These are phyloP conservation scores for Mamestra brassicae DNA, from an alignment of 2,888 invertebrate species.

Conservation along the genomic window DNA sequence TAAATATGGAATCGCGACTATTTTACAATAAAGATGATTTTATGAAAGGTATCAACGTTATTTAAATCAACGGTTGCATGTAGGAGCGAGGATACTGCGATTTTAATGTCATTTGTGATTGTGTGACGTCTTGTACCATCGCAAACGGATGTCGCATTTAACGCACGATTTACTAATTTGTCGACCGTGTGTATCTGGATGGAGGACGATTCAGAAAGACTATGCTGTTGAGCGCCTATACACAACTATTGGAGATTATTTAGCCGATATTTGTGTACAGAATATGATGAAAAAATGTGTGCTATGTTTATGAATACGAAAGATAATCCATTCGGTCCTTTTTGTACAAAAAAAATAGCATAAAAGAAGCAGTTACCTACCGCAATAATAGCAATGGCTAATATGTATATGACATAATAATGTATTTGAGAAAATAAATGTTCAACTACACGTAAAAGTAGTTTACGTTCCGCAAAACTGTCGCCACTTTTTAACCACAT, in stretches of 20 bases:
- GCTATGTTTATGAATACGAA: too few relatives aligned
- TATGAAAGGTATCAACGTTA: constrained; percentile 12
- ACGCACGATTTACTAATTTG: constrained; percentile 52
- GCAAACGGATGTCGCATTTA: constrained; percentile 50
- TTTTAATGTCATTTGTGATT: constrained; percentile 28
- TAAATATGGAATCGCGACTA: constrained; percentile 2
- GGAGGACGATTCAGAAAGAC: constrained; percentile 24
- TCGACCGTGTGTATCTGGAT: constrained; percentile 14
- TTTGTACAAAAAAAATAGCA: too few relatives aligned
- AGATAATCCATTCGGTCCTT: too few relatives aligned
- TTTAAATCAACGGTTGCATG: constrained; percentile 24
- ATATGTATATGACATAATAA: too few relatives aligned
- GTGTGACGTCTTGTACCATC: constrained; percentile 28
- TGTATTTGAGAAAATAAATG: too few relatives aligned
- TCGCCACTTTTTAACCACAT: constrained; percentile 2
- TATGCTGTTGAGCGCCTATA: neutral
- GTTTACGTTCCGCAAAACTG: neutral
- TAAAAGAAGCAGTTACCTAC: too few relatives aligned
- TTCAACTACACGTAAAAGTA: neutral
- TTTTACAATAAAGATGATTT: neutral
- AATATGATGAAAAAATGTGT: too few relatives aligned
- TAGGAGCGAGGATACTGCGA: constrained; percentile 30
- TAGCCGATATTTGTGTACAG: neutral
- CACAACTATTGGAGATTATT: neutral
- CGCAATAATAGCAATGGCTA: too few relatives aligned